Evolutionary conservation across 53 echinoderm and acorn worm species (phyloP), one percentile per base, ranked within the genome.

Genomic region (Holothuria leucospilota): DNA sequence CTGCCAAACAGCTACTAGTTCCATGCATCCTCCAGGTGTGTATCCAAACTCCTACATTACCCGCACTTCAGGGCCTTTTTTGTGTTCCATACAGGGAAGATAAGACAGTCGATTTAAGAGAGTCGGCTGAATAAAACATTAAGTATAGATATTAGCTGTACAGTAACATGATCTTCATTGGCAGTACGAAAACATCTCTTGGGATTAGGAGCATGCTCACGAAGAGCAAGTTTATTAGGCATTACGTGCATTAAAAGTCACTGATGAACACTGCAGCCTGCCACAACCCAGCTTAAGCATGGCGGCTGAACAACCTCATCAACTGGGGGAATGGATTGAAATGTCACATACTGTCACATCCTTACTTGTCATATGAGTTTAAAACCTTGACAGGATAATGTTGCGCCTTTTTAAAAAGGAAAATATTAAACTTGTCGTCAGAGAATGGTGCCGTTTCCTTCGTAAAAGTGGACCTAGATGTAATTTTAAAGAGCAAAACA

Each of bases 221-320:
- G 49, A 72, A 30, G 40, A 72, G 42, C 72, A 72, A 39, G 72
- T 72, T 72, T 72, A 72, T 72, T 39, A 39, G 72, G 72, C 72
- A 72, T 72, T 72, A 72, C 72, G 34, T 72, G 40, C 72, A 72
- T 72, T 72, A 72, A 72, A 72, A 72, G 72, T 72, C 72, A 72
- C 72, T 72, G 40, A 39, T 72, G 40, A 38, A 72, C 23, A 72
- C 34, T 14, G 72, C 16, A 38, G 42, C 15, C 72, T 72, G 40
- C 72, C 72, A 72, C 72, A 72, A 46, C 72, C 72, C 39, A 72
- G 40, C 39, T 72, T 39, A 30, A 39, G 72, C 20, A 72, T 72
- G 72, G 18, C 72, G n/a, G 23, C 34, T 72, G 15, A 72, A 39
- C 72, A 38, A 72, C 56, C 56, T 56, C 56, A 9, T 56, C 56